A percentile compares a stretch with the other conserved stretches of the same genome.
Conservation (phyloP, 2,888 invertebrate genomes). For the Drymonia ruficornis region DNA sequence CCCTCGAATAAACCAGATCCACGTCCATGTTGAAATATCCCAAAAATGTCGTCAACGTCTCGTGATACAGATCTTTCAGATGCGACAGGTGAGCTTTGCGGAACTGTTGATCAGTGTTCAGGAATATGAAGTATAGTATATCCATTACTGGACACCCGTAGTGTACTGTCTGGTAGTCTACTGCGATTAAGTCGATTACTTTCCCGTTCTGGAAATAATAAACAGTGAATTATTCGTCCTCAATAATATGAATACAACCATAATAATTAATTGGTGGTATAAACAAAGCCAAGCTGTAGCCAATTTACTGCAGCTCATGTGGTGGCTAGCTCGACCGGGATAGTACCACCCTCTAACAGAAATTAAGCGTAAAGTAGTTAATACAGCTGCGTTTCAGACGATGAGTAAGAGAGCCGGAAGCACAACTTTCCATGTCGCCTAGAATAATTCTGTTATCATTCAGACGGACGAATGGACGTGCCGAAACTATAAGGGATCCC, state of each 20-base stretch:
- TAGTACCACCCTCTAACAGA: too few species aligned
- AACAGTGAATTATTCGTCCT: neutral
- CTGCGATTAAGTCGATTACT: neutral
- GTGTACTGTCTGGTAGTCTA: neutral
- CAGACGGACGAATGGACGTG: too few species aligned
- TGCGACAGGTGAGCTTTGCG: neutral
- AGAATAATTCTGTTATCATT: neutral
- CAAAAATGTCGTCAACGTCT: slow-evolving; percentile 13
- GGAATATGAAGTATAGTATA: neutral
- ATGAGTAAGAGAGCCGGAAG: too few species aligned
- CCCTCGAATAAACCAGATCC: neutral
- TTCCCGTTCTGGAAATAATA: neutral
- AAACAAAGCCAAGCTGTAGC: too few species aligned
- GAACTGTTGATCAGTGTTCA: neutral
- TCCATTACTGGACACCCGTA: slow-evolving; percentile 2
- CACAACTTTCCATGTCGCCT: too few species aligned
- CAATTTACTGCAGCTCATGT: too few species aligned
- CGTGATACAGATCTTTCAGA: slow-evolving; percentile 3
- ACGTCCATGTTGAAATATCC: slow-evolving; percentile 1
- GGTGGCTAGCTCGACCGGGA: too few species aligned
- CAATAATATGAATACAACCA: neutral
- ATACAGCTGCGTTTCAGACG: too few species aligned
- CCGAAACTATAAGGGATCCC: too few species aligned
- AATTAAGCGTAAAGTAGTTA: too few species aligned
- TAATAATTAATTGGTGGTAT: neutral